Base-by-base conservation (phyloP, 2,113 vertebrate genomes). In the Pterophyllum scalare region DNA sequence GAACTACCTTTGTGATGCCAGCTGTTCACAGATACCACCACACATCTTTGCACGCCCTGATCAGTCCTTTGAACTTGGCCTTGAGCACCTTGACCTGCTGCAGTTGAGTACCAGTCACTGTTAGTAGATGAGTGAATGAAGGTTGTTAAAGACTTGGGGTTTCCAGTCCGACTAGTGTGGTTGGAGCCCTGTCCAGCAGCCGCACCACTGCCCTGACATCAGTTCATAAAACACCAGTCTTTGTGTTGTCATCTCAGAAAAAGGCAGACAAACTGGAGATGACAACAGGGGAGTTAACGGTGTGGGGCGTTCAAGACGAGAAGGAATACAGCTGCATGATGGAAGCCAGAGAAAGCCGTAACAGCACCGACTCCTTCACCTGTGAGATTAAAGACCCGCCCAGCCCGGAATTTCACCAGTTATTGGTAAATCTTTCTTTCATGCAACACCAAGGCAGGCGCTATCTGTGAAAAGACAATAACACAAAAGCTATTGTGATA, bases 101-200 rank as follows among this genome's bases (percentile, higher is more conserved):
- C 75, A 96, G 89, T 3, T 3, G 96, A 97, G 86, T 96, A 97
- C 98, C 98, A 99, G 93, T 99, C 98, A 4, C 97, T 98, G 91
- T 97, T 98, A 82, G 94, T 97, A 81, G 98, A 94, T 82, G 97
- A 96, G 67, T 94, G 95, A 87, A 96, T 95, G 85, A 96, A 95
- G 0, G 96, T 95, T 8, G 95, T 96, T 13, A 97, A 89, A 61
- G 93, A 95, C 90, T 97, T 98, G 6, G 94, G 96, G 0, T 98
- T 98, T 20, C 96, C 96, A 0, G 97, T 97, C 62, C 97, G 95
- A 98, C 91, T 7, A 93, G 19, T 0, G 97, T 98, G 64, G 90
- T 95, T 6, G 97, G 98, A 78, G 96, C 97, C 64, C 98, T 96
- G 82, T 96, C 95, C 79, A 97, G 87, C 81, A 99, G 95, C 1